A percentile compares a stretch with the other conserved stretches of the same genome.
Conservation (phyloP, 2,888 invertebrate genomes). For the Acanthosepion esculentum region DNA sequence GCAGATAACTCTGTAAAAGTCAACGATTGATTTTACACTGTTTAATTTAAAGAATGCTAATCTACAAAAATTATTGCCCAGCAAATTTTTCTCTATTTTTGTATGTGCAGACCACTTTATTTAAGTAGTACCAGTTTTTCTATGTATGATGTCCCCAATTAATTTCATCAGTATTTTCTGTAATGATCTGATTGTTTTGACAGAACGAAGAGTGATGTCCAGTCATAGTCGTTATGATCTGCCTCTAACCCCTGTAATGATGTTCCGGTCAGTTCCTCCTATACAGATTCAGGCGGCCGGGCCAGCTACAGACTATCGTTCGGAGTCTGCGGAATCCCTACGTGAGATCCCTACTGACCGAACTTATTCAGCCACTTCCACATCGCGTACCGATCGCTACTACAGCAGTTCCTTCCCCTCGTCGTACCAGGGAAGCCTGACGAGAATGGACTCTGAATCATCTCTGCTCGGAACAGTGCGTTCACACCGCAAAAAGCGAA, state of each 20-base stretch:
- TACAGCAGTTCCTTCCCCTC: slow-evolving; percentile 47
- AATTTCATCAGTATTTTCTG: background rate
- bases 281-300: slow-evolving; percentile 44
- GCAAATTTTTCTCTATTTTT: too few relatives aligned
- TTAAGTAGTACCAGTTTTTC: background rate
- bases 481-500: slow-evolving; percentile 45
- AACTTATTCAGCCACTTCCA: slow-evolving; percentile 40
- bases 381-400: slow-evolving; percentile 6
- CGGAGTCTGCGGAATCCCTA: slow-evolving; percentile 66
- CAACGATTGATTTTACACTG: too few relatives aligned
- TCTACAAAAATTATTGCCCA: too few relatives aligned
- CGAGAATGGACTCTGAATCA: slow-evolving; percentile 35
- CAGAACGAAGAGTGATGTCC: slow-evolving; percentile 39
- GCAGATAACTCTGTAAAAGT: too few relatives aligned
- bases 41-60: too few relatives aligned
- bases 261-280: slow-evolving; percentile 41
- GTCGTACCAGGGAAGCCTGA: slow-evolving; percentile 37
- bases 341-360: slow-evolving; percentile 56
- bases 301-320: slow-evolving; percentile 57
- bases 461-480: slow-evolving; percentile 35
- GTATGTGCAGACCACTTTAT: too few relatives aligned
- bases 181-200: background rate
- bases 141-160: background rate
- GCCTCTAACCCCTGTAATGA: slow-evolving; percentile 38
- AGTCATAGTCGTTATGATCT: slow-evolving; percentile 41